These are phyloP conservation scores for Chesias legatella DNA, from an alignment of 2,888 invertebrate species.

Conservation along the genomic window DNA sequence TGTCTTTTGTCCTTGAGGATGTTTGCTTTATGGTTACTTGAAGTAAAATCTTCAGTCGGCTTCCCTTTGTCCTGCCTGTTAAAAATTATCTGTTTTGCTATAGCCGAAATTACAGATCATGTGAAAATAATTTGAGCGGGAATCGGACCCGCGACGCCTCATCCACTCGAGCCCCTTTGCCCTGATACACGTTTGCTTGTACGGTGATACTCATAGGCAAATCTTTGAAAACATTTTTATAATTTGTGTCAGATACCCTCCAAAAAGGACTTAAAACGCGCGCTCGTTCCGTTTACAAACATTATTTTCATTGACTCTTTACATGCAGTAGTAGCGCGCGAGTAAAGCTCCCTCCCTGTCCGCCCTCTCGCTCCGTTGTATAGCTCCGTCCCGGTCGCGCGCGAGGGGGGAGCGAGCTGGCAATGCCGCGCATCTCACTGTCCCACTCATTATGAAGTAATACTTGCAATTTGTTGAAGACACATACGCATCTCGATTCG, in stretches of 20 bases:
- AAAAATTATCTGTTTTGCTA: too few relatives aligned
- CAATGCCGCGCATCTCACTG: conserved; percentile 47
- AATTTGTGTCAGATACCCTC: too few relatives aligned
- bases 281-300: conserved; percentile 10
- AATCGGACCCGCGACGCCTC: too few relatives aligned
- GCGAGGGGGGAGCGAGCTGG: conserved; percentile 51
- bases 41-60: too few relatives aligned
- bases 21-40: too few relatives aligned
- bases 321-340: conserved; percentile 21
- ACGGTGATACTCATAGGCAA: too few relatives aligned
- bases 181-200: too few relatives aligned
- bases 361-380: conserved; percentile 27
- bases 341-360: conserved; percentile 44
- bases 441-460: conserved; percentile 32
- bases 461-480: conserved; percentile 14
- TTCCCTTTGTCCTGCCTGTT: too few relatives aligned
- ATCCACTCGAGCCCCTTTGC: too few relatives aligned
- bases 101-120: too few relatives aligned
- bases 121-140: too few relatives aligned
- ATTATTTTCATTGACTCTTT: conserved; percentile 30
- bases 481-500: conserved; percentile 7
- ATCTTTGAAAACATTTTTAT: conserved; percentile 8
- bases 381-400: conserved; percentile 32
- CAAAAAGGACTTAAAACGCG: neutral
- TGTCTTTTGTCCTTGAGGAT: too few relatives aligned